Evolutionary conservation across 2,797 vertebrate genomes (phyloP).

Genomic region (Peromyscus melanophrys): DNA sequence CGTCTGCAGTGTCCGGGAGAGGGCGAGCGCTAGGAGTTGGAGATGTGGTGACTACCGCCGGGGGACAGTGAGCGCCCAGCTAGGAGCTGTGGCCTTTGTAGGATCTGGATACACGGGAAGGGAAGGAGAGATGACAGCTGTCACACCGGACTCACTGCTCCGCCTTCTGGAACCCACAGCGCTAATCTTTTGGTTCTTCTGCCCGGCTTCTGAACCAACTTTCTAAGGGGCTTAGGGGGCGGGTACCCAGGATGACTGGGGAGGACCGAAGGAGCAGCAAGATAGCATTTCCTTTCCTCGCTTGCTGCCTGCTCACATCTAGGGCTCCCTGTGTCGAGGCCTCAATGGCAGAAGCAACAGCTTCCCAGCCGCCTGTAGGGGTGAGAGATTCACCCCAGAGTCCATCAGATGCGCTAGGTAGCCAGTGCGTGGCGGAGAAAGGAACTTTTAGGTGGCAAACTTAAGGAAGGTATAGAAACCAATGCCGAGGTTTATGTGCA

Average conservation of each 20-base stretch:
- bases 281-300: background rate
- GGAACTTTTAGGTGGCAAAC: conserved; percentile 50
- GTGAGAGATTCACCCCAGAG: conserved; percentile 41
- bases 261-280: background rate
- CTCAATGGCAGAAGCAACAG: conserved; percentile 40
- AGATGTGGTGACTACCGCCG: conserved; percentile 40
- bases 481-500: background rate
- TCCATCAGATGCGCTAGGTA: background rate
- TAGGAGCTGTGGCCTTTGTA: accelerated
- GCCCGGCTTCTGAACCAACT: background rate
- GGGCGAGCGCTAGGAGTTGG: conserved; percentile 7
- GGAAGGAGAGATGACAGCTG: background rate
- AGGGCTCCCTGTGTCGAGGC: conserved; percentile 3
- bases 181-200: background rate
- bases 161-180: background rate
- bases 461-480: background rate
- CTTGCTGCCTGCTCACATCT: background rate
- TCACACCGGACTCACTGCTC: background rate
- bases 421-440: background rate
- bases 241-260: background rate
- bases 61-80: background rate
- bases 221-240: background rate
- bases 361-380: conserved; percentile 59
- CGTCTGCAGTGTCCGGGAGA: conserved; percentile 8
- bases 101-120: accelerated